Conservation (phyloP, 2,113 vertebrate genomes). For the Phrynosoma platyrhinos region DNA sequence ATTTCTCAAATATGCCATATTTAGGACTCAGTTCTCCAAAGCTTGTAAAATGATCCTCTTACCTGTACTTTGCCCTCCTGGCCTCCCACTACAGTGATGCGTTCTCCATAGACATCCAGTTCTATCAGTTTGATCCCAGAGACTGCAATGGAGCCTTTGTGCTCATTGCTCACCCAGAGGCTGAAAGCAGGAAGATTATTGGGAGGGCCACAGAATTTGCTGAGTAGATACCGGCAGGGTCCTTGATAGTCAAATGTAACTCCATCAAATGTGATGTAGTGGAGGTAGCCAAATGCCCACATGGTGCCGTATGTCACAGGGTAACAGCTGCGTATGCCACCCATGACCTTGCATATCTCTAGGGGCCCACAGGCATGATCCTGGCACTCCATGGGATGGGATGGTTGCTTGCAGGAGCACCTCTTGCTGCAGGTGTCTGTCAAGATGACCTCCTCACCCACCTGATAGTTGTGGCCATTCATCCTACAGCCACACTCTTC, state of each 20-base stretch:
- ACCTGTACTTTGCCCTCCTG: slow-evolving; percentile 54
- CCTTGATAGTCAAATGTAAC: slow-evolving; percentile 62
- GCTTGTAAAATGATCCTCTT: not conserved
- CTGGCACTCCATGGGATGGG: slow-evolving; percentile 54
- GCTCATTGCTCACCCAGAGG: slow-evolving; percentile 56
- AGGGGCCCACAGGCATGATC: slow-evolving; percentile 53
- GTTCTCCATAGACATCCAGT: slow-evolving; percentile 63
- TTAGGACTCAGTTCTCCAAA: not conserved
- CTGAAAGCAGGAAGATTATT: slow-evolving; percentile 56
- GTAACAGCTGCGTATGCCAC: slow-evolving; percentile 66
- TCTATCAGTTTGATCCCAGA: slow-evolving; percentile 55
- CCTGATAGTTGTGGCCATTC: slow-evolving; percentile 67
- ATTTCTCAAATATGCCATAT: not conserved
- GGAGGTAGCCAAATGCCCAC: slow-evolving; percentile 59
- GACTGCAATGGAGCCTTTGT: not conserved
- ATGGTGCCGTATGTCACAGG: slow-evolving; percentile 58
- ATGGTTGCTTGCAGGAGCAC: slow-evolving; percentile 60
- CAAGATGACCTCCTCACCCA: slow-evolving; percentile 68
- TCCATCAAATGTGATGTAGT: slow-evolving; percentile 73
- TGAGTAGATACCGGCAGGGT: slow-evolving; percentile 63
- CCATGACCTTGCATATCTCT: slow-evolving; percentile 39
- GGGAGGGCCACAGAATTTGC: slow-evolving; percentile 50
- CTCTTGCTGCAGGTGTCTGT: slow-evolving; percentile 64
- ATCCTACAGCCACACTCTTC: slow-evolving; percentile 72
- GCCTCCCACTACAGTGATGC: slow-evolving; percentile 55